Conservation (phyloP, 2,888 invertebrate genomes). For the Platycheirus albimanus region DNA sequence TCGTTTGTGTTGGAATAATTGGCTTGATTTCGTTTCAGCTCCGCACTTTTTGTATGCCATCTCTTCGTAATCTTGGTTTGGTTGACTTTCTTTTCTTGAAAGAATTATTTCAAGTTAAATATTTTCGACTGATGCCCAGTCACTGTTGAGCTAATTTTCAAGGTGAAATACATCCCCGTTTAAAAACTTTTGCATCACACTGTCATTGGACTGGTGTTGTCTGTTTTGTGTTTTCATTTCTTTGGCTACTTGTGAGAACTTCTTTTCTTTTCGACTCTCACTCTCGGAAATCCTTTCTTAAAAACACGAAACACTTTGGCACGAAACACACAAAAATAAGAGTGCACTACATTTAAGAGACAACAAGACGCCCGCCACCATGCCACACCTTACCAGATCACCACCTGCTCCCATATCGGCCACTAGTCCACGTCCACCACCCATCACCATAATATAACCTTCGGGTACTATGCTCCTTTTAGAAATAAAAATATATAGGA, state of each 20-base stretch:
- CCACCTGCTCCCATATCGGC: not conserved
- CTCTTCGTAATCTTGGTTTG: no score
- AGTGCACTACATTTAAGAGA: conserved; percentile 68
- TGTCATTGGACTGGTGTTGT: not conserved
- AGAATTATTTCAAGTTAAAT: no score
- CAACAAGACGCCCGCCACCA: conserved; percentile 49
- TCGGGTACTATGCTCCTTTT: conserved; percentile 2
- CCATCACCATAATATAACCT: conserved; percentile 32
- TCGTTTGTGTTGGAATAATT: no score
- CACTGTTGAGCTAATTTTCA: no score
- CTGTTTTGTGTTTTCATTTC: no score
- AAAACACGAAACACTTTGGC: conserved; percentile 63
- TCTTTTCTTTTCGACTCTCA: conserved; percentile 54
- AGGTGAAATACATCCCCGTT: no score
- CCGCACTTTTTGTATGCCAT: no score
- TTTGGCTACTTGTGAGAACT: not conserved
- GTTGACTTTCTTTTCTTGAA: no score
- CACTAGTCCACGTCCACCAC: conserved; percentile 8
- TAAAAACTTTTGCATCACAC: not conserved
- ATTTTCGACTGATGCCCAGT: no score
- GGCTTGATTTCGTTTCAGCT: no score
- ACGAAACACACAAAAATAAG: conserved; percentile 56
- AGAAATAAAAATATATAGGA: conserved; percentile 24
- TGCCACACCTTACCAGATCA: not conserved
- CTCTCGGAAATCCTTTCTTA: conserved; percentile 65